phyloP scores from a whole-genome alignment of 2,888 invertebrate genomes.

The Nomada goodeniana region DNA sequence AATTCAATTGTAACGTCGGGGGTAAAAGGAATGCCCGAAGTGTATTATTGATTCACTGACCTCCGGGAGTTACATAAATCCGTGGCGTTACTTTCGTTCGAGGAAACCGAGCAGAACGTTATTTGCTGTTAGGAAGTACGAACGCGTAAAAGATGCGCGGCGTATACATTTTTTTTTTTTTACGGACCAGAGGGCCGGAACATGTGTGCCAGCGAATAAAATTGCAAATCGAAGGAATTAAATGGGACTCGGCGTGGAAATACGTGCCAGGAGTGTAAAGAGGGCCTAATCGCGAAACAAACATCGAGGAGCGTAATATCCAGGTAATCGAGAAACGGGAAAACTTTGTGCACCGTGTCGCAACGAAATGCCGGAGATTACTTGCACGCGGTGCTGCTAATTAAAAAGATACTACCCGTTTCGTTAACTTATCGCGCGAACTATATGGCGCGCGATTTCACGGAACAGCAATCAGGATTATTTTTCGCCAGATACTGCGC shows the following conservation, averaged over 20 bases:
- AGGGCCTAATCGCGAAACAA: too few relatives aligned
- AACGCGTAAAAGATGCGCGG: background rate
- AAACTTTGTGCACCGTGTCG: too few relatives aligned
- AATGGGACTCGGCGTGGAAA: too few relatives aligned
- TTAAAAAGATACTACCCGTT: too few relatives aligned
- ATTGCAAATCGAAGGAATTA: too few relatives aligned
- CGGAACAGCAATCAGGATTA: background rate
- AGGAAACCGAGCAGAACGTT: constrained; percentile 19
- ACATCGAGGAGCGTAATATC: too few relatives aligned
- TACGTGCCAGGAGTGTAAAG: too few relatives aligned
- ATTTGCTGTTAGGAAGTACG: background rate
- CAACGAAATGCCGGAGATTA: too few relatives aligned
- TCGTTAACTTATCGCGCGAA: background rate
- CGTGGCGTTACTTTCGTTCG: constrained; percentile 38
- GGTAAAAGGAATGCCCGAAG: background rate
- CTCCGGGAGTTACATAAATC: constrained; percentile 25
- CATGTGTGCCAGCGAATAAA: constrained; percentile 8
- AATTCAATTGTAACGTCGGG: background rate
- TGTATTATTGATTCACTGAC: constrained; percentile 23
- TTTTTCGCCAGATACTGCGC: background rate
- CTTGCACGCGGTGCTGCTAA: too few relatives aligned
- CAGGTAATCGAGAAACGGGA: too few relatives aligned
- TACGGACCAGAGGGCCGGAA: background rate
- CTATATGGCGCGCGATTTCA: background rate
- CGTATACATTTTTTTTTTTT: constrained; percentile 15